Percentiles rank a stretch among this genome's conserved stretches.
phyloP scores from a whole-genome alignment of 2,113 vertebrate genomes.

The Hippocampus guttulatus region DNA sequence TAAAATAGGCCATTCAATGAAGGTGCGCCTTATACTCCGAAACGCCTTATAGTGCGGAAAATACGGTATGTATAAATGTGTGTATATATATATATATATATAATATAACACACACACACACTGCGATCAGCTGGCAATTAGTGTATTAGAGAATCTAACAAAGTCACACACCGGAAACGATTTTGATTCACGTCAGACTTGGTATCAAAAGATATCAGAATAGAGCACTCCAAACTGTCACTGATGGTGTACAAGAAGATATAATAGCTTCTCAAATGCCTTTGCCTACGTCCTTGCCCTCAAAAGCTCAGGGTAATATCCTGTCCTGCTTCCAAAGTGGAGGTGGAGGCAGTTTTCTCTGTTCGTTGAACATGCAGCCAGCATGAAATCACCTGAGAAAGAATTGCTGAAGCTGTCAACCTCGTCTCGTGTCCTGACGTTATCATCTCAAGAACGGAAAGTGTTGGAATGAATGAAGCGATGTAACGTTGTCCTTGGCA shows the following conservation, averaged over 20 bases:
- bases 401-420: conserved; percentile 38
- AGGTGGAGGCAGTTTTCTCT: conserved; percentile 46
- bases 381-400: conserved; percentile 61
- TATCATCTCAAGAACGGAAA: conserved; percentile 1
- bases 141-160: no score
- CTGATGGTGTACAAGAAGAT: conserved; percentile 15
- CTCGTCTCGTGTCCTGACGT: conserved; percentile 6
- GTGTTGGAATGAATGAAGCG: conserved; percentile 7
- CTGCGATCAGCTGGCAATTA: no score
- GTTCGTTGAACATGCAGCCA: conserved; percentile 60
- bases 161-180: no score
- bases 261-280: conserved; percentile 46
- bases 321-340: conserved; percentile 48
- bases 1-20: no score
- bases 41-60: no score
- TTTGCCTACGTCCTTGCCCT: conserved; percentile 62
- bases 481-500: conserved; percentile 3
- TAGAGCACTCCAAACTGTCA: background rate
- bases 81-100: no score
- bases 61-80: no score
- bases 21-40: no score
- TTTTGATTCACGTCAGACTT: background rate
- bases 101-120: no score
- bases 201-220: background rate
- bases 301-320: conserved; percentile 57